Conservation (phyloP, 2,797 vertebrate species). For the Psittacula echo region DNA sequence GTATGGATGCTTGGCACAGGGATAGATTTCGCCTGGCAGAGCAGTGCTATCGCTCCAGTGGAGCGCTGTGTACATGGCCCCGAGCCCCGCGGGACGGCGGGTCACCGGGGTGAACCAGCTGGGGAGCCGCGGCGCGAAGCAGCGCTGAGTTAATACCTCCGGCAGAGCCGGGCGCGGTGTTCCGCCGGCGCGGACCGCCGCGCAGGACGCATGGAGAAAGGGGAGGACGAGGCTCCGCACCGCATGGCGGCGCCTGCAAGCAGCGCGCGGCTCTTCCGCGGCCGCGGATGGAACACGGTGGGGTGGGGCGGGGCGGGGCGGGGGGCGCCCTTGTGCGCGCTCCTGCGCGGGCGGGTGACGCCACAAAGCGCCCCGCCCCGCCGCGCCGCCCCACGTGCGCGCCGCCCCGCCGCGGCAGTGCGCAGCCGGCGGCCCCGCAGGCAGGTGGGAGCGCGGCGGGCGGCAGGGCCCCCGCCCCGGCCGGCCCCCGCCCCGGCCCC, state of each 20-base stretch:
- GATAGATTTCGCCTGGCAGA: neutral
- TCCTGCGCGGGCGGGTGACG: neutral
- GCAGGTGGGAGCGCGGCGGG: neutral
- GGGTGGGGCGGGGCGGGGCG: too few relatives aligned
- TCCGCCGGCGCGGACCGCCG: neutral
- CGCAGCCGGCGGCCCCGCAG: neutral
- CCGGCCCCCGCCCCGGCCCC: too few relatives aligned
- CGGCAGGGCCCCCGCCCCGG: neutral
- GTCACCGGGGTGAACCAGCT: too few relatives aligned
- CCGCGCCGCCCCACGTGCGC: neutral
- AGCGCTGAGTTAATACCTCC: too few relatives aligned
- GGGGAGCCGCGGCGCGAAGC: neutral
- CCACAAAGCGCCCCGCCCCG: neutral
- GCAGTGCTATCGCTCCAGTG: rapidly evolving
- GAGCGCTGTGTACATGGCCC: too few relatives aligned
- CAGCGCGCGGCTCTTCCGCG: neutral
- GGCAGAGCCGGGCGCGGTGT: too few relatives aligned
- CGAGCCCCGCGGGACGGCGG: neutral
- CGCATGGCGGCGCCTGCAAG: neutral
- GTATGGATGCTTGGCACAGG: too few relatives aligned
- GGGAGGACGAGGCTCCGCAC: neutral
- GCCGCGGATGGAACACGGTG: too few relatives aligned
- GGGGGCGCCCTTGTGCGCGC: neutral
- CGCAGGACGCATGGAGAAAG: too few relatives aligned
- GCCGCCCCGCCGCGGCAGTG: neutral